Percentiles rank a stretch among this genome's conserved stretches.
phyloP scores from a whole-genome alignment of 2,888 invertebrate species.

The Tetropium fuscum region DNA sequence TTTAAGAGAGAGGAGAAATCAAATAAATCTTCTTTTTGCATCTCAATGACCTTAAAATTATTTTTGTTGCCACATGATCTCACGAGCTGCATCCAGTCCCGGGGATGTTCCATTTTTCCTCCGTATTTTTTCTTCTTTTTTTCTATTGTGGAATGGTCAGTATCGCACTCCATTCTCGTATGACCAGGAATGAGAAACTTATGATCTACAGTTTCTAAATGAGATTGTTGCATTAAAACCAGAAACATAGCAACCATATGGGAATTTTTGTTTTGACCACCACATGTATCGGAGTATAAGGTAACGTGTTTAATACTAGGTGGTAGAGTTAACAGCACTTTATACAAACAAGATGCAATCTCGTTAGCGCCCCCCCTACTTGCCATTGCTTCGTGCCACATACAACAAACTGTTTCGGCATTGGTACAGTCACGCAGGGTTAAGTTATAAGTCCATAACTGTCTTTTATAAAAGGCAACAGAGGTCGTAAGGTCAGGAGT shows the following conservation, averaged over 20 bases:
- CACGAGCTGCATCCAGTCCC: conserved; percentile 36
- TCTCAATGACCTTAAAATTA: conserved; percentile 23
- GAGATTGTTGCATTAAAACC: not conserved
- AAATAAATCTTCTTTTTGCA: conserved; percentile 16
- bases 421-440: conserved; percentile 45
- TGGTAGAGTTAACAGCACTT: conserved; percentile 4
- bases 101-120: conserved; percentile 30
- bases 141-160: conserved; percentile 36
- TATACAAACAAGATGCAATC: conserved; percentile 42
- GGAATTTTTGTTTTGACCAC: conserved; percentile 39
- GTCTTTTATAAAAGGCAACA: conserved; percentile 52
- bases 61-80: not conserved
- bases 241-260: conserved; percentile 14
- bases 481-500: conserved; percentile 49
- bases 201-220: conserved; percentile 20
- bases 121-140: conserved; percentile 29
- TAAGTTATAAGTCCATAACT: conserved; percentile 52
- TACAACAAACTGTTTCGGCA: conserved; percentile 29
- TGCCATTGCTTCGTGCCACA: conserved; percentile 52
- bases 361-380: conserved; percentile 48
- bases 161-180: conserved; percentile 36
- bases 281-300: conserved; percentile 35
- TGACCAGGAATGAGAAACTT: conserved; percentile 37
- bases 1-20: conserved; percentile 25
- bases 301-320: conserved; percentile 12